Base-by-base conservation (phyloP, 37 sponge, comb jelly and placozoan genomes). In the Halisarca cf. caerulea region DNA sequence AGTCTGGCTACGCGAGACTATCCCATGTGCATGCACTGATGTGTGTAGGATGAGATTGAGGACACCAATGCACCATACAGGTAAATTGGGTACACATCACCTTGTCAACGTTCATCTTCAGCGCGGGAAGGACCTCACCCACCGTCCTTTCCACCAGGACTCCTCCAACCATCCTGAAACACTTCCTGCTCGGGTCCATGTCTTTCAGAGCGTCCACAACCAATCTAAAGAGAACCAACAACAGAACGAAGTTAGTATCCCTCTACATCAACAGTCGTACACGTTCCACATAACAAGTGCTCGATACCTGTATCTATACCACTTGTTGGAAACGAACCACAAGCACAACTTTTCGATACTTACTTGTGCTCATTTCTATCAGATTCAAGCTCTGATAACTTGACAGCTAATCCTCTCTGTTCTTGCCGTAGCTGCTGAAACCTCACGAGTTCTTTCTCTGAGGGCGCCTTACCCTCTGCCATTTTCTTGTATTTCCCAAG, bases 131-230 rank as follows among this genome's bases (percentile, higher is more conserved):
- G 0, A 98, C 95, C 36, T 96, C 95, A 73, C 87, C 91, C 2
- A 94, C 99, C 0, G 91, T 94, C 71, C 99, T 66, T 79, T 98
- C 99, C 72, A 94, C 91, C 69, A 98, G 69, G 47, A 98, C 95
- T 20, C 97, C 97, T 42, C 97, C 97, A 69, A 98, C 89, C 77
- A 91, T 82, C 24, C 95, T 85, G 58, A 94, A 98, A 86, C 99
- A 98, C 59, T 82, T 83, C 45, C 97, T 85, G 0, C 87, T 86
- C 0, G 90, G 80, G 8, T 87, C 89, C 30, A 90, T 72, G 11
- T 88, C 91, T 51, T 92, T 94, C 30, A 97, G 73, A 2, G 92
- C 68, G 2, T 92, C 93, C 0, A 97, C 74, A 23, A 97, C 97
- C 28, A 92, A 38, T n/a, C 96, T 95, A 69, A 23, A 70, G 21